phyloP scores from a whole-genome alignment of 2,888 invertebrate genomes.

The Seira ritae region DNA sequence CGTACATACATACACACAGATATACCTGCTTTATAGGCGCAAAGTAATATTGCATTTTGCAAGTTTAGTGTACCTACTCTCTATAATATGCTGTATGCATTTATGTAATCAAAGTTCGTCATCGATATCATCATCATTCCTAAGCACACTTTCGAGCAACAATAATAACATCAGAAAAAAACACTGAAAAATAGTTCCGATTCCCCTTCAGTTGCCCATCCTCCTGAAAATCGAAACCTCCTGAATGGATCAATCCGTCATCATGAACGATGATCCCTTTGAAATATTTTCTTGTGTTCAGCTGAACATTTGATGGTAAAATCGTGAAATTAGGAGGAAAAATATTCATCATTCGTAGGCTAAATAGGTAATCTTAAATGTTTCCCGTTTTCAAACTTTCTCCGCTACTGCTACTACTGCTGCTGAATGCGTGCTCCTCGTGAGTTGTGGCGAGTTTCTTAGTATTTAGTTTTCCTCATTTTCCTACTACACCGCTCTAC shows the following conservation, averaged over 20 bases:
- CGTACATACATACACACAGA: conserved; percentile 26
- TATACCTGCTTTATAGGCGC: neutral
- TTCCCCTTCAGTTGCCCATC: neutral
- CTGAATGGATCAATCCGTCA: neutral
- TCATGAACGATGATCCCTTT: conserved; percentile 33
- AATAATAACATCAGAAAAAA: conserved; percentile 20
- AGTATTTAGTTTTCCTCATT: neutral
- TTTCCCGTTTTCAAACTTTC: neutral
- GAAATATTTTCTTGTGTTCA: conserved; percentile 47
- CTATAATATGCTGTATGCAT: conserved; percentile 32
- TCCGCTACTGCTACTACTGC: too few species aligned
- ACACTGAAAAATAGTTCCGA: neutral
- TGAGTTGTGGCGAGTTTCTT: neutral
- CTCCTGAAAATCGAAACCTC: too few species aligned
- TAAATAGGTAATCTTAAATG: too few species aligned
- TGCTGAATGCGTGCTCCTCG: neutral
- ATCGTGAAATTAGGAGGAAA: too few species aligned
- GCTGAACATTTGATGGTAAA: conserved; percentile 25
- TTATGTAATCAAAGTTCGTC: conserved; percentile 15
- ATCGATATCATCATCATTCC: conserved; percentile 34
- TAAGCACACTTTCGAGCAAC: conserved; percentile 26
- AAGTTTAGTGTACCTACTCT: neutral
- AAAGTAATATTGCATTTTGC: neutral
- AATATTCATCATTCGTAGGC: too few species aligned
- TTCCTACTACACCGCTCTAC: conserved; percentile 15